Evolutionary conservation across 2,797 vertebrate genomes (phyloP).

Genomic region (Pempheris klunzingeri): DNA sequence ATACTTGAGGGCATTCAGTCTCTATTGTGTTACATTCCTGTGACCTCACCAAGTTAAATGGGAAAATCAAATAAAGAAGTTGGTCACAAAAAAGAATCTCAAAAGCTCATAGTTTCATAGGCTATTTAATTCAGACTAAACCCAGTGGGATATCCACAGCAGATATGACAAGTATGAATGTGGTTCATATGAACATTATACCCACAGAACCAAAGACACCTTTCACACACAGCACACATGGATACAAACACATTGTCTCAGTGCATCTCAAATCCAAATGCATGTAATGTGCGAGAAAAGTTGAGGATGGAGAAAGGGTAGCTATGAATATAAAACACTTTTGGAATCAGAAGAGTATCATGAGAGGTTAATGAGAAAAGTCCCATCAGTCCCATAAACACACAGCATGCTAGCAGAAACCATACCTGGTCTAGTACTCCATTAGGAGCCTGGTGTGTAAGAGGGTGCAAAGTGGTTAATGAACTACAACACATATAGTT

Average conservation of each 20-base stretch:
- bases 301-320: background rate
- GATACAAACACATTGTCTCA: slow-evolving; percentile 17
- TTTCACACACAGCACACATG: slow-evolving; percentile 25
- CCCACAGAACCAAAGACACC: slow-evolving; percentile 2
- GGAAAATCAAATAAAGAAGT: background rate
- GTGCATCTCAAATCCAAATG: slow-evolving; percentile 29
- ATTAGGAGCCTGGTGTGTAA: slow-evolving; percentile 79
- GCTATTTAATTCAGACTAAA: background rate
- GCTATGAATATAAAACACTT: background rate
- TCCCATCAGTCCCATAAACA: slow-evolving; percentile 49
- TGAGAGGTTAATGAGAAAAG: background rate
- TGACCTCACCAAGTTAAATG: no score
- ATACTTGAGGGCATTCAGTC: background rate
- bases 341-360: background rate
- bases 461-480: slow-evolving; percentile 49
- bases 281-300: background rate
- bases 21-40: background rate
- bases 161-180: background rate
- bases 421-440: slow-evolving; percentile 85
- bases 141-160: background rate
- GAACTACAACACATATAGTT: slow-evolving; percentile 12
- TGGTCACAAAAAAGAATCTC: background rate
- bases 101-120: background rate
- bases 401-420: slow-evolving; percentile 64
- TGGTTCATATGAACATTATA: background rate